Conservation (phyloP, 2,797 vertebrate genomes). For the Iguana delicatissima region DNA sequence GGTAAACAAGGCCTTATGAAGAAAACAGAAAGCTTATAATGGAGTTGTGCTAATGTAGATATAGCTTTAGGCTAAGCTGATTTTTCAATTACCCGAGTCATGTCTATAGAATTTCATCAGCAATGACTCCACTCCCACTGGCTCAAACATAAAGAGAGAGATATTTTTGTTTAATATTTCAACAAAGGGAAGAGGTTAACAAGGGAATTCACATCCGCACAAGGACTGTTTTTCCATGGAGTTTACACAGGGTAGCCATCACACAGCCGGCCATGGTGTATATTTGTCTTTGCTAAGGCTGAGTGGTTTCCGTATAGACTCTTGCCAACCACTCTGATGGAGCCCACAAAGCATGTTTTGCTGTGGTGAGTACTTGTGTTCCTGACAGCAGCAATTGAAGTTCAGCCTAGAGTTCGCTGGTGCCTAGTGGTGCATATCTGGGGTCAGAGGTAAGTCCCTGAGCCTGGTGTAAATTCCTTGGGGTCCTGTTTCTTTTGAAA, state of each 20-base stretch:
- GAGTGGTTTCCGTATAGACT: constrained; percentile 62
- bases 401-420: constrained; percentile 6
- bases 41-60: not conserved
- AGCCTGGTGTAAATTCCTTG: constrained; percentile 14
- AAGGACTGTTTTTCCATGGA: constrained; percentile 74
- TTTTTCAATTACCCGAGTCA: constrained; percentile 70
- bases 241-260: constrained; percentile 72
- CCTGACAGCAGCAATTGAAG: not conserved
- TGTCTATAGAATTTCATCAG: constrained; percentile 70
- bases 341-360: fast-evolving
- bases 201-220: constrained; percentile 67
- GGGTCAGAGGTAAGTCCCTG: not conserved
- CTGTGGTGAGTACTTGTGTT: constrained; percentile 5
- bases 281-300: constrained; percentile 74
- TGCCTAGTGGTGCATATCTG: constrained; percentile 8
- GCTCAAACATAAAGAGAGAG: constrained; percentile 74
- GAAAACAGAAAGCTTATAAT: not conserved
- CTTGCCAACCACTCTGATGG: constrained; percentile 58
- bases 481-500: constrained; percentile 2
- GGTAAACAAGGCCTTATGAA: constrained; percentile 25
- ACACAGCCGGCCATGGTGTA: constrained; percentile 68
- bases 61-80: constrained; percentile 61
- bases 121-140: constrained; percentile 70
- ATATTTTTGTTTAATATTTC: constrained; percentile 80
- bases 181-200: constrained; percentile 77